Base-by-base conservation (phyloP, 1,140 invertebrate species). In the Ceratina calcarata region DNA sequence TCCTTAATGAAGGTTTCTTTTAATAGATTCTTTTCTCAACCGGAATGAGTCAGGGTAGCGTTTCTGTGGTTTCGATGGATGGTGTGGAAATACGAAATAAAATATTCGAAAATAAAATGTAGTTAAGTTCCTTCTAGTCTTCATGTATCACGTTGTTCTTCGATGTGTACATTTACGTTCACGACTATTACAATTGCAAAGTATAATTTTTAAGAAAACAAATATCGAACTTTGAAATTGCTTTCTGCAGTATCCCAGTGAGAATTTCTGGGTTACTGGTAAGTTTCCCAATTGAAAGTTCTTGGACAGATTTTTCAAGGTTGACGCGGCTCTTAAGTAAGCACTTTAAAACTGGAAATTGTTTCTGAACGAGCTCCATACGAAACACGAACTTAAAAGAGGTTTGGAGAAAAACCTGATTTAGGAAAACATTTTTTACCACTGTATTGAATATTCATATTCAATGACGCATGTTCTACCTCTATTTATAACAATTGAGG, bases 211-310 rank as follows among this genome's bases (percentile, higher is more conserved):
- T 18, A 24, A 16, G 15, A 15, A 10, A 18, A 13, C 24, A 69
- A 15, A 24, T 20, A 51, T 68, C 15, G 51, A 57, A 70, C 10
- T 70, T 70, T 27, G 67, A 70, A 57, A 70, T 70, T 57, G 67
- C 18, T 32, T 32, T 10, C 18, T 18, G 22, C n/a, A 32, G 51
- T 20, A 32, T 57, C 16, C 67, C 51, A 7, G 67, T 12, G 67
- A 70, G 67, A 70, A 70, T 70, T 70, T 58, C 67, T 70, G 18
- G 67, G 67, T 70, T 70, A 70, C 51, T 20, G 24, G 53, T 18
- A 70, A 70, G 51, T 70, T 70, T 70, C 51, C 51, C 53, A 20
- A 70, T 70, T 20, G 24, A 70, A 70, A 70, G 12, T 70, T 70
- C 27, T 8, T 10, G 51, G 24, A 27, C 27, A 12, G 51, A 32